Evolutionary conservation across 2,797 vertebrate species (phyloP), one percentile per base, ranked within the genome.

Genomic region (Cynodonichthys magdalenae): DNA sequence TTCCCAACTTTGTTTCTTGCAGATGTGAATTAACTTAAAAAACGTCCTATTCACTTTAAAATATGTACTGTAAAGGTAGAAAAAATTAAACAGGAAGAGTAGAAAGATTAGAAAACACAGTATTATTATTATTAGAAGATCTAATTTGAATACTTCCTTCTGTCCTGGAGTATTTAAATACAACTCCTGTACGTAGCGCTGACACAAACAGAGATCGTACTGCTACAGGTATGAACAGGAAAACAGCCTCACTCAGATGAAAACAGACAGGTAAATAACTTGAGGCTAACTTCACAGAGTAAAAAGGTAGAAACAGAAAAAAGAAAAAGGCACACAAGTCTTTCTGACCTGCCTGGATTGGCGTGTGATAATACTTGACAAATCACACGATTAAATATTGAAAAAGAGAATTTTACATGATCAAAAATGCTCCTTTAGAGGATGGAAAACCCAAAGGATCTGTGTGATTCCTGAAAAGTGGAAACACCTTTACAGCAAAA

Each of bases 101-200:
- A 82, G 47, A 71, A 15, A 70, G 59, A 69, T 4, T 24, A 59
- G 20, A 19, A 54, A 46, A 19, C 4, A 27, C 5, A 10, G 54
- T 58, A 58, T 71, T 58, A 49, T 74, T 68, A 61, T 52, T 77
- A 74, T 72, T 44, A 66, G 68, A 63, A 80, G 68, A 73, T 73
- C 73, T 70, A 61, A 67, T 5, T 27, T 3, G 1, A 31, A 3
- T 14, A 45, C 31, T 34, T 42, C 27, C 19, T 15, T 7, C 44
- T 68, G 27, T 56, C 10, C 3, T 49, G 20, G 10, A 69, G 19
- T 10, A 17, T 10, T 36, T 12, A 42, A 28, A 44, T 28, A 39
- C 18, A 18, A 29, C 15, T 5, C 18, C n/a, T 12, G 27, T 4
- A 10, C n/a, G n/a, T n/a, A n/a, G n/a, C 28, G n/a, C 18, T 51